Percentiles rank a stretch among this genome's conserved stretches.
Evolutionary conservation across 2,113 vertebrate species (phyloP).

Genomic region (Dipodomys ordii): DNA sequence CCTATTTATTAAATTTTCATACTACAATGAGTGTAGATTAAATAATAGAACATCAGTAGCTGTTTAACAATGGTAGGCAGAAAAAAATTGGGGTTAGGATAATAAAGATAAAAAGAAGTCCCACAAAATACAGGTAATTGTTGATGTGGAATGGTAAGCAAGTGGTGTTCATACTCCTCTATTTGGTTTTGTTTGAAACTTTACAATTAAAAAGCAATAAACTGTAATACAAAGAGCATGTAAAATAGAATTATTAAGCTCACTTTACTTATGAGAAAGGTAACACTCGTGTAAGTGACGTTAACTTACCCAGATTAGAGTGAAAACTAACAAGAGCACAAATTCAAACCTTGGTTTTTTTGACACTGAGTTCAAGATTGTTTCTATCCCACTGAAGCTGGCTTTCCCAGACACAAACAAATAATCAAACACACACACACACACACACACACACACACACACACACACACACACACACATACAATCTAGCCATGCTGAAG

Average conservation of each 20-base stretch:
- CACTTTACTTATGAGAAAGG: background rate
- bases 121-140: background rate
- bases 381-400: background rate
- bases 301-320: slow-evolving; percentile 26
- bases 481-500: slow-evolving; percentile 30
- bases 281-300: background rate
- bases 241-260: slow-evolving; percentile 12
- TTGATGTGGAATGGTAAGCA: background rate
- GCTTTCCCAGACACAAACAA: slow-evolving; percentile 30
- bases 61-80: background rate
- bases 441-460: background rate
- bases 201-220: background rate
- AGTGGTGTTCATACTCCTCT: background rate
- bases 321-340: background rate
- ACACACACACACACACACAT: background rate
- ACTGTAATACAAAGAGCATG: background rate
- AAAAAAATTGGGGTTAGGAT: background rate
- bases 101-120: slow-evolving; percentile 9
- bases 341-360: background rate
- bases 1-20: background rate
- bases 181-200: background rate
- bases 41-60: background rate
- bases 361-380: background rate
- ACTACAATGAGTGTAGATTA: background rate
- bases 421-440: background rate